Conservation (phyloP, 1,140 invertebrate species). For the Drosophila kanapiae region DNA sequence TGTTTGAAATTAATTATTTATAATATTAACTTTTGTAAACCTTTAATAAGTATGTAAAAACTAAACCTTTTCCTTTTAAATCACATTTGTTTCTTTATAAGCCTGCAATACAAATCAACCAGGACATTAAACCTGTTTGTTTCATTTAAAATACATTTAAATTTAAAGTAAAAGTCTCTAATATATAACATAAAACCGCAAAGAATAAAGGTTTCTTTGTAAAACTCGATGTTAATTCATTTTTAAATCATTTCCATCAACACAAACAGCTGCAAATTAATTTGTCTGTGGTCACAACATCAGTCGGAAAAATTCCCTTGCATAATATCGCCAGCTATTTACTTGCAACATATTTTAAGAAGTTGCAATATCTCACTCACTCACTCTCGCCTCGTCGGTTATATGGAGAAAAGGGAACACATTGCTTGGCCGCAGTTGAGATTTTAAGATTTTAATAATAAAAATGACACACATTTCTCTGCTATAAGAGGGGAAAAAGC, state of each 20-base stretch:
- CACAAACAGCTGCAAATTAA: conserved; percentile 1
- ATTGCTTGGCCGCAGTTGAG: conserved; percentile 45
- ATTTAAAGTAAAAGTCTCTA: too few relatives aligned
- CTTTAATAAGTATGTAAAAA: too few relatives aligned
- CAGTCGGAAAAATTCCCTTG: conserved; percentile 5
- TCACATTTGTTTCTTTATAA: too few relatives aligned
- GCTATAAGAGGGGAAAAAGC: conserved; percentile 12
- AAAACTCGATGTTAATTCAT: neutral
- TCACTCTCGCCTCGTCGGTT: neutral
- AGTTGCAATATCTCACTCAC: conserved; percentile 32
- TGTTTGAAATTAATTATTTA: too few relatives aligned
- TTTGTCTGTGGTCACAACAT: neutral
- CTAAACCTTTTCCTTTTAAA: too few relatives aligned
- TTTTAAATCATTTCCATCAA: neutral
- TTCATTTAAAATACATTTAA: too few relatives aligned
- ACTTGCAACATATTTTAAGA: conserved; percentile 34
- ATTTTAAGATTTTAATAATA: conserved; percentile 80
- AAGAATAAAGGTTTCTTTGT: too few relatives aligned
- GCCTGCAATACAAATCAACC: too few relatives aligned
- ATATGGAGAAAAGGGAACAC: conserved; percentile 40
- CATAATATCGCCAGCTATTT: conserved; percentile 27
- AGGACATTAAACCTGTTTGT: too few relatives aligned
- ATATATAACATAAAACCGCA: too few relatives aligned
- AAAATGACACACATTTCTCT: conserved; percentile 76
- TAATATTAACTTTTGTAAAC: too few relatives aligned